Percentiles rank a stretch among this genome's conserved stretches.
phyloP scores from a whole-genome alignment of 2,888 invertebrate genomes.

The Drosophila prolongata region DNA sequence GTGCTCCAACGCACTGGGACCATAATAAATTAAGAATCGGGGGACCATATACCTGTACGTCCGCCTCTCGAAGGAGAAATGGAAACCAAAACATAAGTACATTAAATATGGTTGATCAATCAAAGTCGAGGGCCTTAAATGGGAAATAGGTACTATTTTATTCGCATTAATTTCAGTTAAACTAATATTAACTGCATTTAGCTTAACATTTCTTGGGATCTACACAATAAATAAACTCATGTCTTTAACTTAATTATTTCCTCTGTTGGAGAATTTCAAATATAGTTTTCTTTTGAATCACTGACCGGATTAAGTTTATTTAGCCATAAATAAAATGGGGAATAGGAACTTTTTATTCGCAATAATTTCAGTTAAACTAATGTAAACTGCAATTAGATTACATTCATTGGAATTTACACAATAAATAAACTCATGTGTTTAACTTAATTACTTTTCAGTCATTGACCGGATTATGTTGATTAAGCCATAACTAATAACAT shows the following conservation, averaged over 20 bases:
- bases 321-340: too few relatives aligned
- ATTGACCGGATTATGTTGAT: neutral
- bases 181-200: too few relatives aligned
- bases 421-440: neutral
- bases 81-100: constrained; percentile 12
- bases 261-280: too few relatives aligned
- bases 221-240: too few relatives aligned
- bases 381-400: neutral
- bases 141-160: neutral
- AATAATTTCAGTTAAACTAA: too few relatives aligned
- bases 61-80: constrained; percentile 4
- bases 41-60: neutral
- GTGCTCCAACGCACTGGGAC: constrained; percentile 20
- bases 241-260: too few relatives aligned
- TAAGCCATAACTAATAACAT: neutral
- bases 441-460: neutral
- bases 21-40: constrained; percentile 28
- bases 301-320: too few relatives aligned
- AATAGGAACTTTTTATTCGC: too few relatives aligned
- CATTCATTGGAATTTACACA: neutral
- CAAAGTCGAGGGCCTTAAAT: constrained; percentile 20
- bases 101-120: constrained; percentile 28
- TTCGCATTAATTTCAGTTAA: too few relatives aligned
- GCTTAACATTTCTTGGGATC: too few relatives aligned
- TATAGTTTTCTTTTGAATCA: too few relatives aligned